phyloP scores from a whole-genome alignment of 2,888 invertebrate genomes.

The Yponomeuta sedellus region DNA sequence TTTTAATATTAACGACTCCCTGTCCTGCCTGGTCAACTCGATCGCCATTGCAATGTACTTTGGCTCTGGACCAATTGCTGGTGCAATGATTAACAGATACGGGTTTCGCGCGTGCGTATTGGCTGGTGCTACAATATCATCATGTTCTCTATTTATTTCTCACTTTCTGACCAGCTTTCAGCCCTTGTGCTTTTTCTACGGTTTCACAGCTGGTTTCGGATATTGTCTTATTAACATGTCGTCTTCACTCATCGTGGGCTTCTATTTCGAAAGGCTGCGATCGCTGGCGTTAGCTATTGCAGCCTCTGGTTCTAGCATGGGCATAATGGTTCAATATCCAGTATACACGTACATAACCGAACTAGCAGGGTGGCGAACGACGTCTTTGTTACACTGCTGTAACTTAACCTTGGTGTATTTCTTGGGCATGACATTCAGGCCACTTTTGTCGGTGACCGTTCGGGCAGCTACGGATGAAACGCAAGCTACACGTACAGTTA shows the following conservation, averaged over 20 bases:
- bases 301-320: conserved; percentile 53
- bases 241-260: conserved; percentile 54
- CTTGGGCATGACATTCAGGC: conserved; percentile 53
- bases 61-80: conserved; percentile 48
- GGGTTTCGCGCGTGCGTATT: conserved; percentile 60
- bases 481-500: conserved; percentile 51
- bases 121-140: conserved; percentile 51
- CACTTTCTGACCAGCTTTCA: conserved; percentile 45
- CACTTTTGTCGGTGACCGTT: conserved; percentile 54
- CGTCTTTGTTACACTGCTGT: conserved; percentile 55
- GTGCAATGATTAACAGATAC: conserved; percentile 62
- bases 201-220: conserved; percentile 50
- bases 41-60: conserved; percentile 56
- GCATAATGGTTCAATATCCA: conserved; percentile 52
- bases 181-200: conserved; percentile 49
- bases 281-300: conserved; percentile 53
- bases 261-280: conserved; percentile 62
- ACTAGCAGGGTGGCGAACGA: conserved; percentile 53
- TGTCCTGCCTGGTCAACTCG: conserved; percentile 54
- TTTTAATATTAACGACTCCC: conserved; percentile 37
- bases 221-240: conserved; percentile 55
- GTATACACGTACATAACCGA: conserved; percentile 46
- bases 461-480: conserved; percentile 44
- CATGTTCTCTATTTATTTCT: conserved; percentile 44
- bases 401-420: conserved; percentile 51